Percentiles rank a stretch among this genome's conserved stretches.
Conservation (phyloP, 2,113 vertebrate genomes). For the Origma solitaria region DNA sequence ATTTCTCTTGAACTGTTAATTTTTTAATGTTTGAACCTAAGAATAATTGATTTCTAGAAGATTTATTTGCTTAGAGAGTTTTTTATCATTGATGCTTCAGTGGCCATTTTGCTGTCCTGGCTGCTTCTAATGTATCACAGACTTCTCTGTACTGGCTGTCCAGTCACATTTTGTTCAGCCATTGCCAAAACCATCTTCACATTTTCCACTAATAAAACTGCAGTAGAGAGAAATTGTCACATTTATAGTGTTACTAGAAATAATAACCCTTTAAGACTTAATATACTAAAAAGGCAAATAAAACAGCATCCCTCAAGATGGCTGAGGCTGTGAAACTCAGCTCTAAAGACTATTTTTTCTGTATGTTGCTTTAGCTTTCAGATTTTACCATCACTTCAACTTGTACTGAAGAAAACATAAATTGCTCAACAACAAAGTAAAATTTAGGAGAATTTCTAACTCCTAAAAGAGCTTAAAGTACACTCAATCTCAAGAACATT, state of each 20-base stretch:
- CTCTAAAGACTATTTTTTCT: neutral
- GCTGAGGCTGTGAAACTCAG: neutral
- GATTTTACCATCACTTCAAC: neutral
- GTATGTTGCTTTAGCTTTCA: neutral
- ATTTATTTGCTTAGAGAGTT: neutral
- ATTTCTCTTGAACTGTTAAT: neutral
- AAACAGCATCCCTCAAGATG: neutral
- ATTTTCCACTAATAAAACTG: neutral
- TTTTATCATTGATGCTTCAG: neutral
- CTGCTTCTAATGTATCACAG: neutral
- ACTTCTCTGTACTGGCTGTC: neutral
- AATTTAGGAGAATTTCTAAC: slow-evolving; percentile 2
- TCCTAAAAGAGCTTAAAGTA: neutral
- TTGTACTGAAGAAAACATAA: neutral
- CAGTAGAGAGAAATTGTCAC: neutral
- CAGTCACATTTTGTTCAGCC: neutral
- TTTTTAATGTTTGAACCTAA: neutral
- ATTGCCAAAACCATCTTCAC: neutral
- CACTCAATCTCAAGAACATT: neutral
- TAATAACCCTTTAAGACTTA: neutral
- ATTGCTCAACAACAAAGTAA: neutral
- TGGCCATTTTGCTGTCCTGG: neutral
- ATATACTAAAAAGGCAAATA: neutral
- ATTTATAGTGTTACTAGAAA: neutral
- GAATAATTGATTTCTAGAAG: neutral